phyloP scores from a whole-genome alignment of 1,140 invertebrate species.

The Penaeus japonicus region DNA sequence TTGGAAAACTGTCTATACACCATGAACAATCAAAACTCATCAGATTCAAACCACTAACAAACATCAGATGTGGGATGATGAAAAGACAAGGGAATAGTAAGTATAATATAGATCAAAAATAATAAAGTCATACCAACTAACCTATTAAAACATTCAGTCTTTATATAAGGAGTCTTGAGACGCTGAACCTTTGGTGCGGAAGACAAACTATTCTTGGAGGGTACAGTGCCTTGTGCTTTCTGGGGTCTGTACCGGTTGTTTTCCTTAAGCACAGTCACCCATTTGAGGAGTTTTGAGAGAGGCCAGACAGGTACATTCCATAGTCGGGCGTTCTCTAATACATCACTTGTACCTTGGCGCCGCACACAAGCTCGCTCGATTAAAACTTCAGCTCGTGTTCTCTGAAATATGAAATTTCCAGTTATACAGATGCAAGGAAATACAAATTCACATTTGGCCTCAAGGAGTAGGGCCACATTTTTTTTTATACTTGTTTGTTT shows the following conservation, averaged over 20 bases:
- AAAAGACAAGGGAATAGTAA: no score
- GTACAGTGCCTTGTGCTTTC: not conserved
- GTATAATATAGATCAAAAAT: not conserved
- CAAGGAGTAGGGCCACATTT: no score
- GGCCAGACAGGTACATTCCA: constrained; percentile 57
- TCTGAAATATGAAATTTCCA: constrained; percentile 31
- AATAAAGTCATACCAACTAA: not conserved
- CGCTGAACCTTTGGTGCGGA: constrained; percentile 37
- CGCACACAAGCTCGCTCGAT: constrained; percentile 51
- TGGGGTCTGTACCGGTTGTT: constrained; percentile 32
- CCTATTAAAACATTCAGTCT: constrained; percentile 50
- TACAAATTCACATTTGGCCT: not conserved
- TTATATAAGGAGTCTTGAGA: constrained; percentile 39
- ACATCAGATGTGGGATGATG: no score
- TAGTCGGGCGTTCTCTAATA: constrained; percentile 50
- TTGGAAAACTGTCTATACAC: no score
- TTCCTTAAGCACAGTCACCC: constrained; percentile 44
- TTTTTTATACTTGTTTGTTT: no score
- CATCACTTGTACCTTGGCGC: constrained; percentile 50
- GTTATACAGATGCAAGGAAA: not conserved
- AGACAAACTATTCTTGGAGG: constrained; percentile 4
- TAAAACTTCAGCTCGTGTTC: constrained; percentile 52
- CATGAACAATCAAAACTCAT: no score
- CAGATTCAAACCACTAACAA: no score
- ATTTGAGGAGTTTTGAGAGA: constrained; percentile 48